Base-by-base conservation (phyloP, 2,888 invertebrate species). In the Heliconius sara region DNA sequence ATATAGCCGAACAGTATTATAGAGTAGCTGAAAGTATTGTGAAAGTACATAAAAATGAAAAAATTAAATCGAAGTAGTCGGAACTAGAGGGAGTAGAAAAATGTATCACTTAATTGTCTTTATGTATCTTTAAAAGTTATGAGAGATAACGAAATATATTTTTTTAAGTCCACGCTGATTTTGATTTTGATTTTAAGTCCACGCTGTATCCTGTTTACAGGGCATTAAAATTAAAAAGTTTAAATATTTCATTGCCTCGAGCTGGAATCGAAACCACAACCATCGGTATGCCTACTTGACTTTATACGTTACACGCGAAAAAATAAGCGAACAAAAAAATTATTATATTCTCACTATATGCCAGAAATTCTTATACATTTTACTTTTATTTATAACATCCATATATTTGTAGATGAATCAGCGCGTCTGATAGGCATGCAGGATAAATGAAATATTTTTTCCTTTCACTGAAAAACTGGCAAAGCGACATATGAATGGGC, bases 401-500 rank as follows among this genome's bases (percentile, higher is more conserved):
- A 67, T 34, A 70, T 47, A 16, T 70, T 16, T 27, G 25, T 25
- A 43, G 43, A 70, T 70, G 43, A 72, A n/a, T 72, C 52, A 57
- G 27, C 72, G 34, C 22, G 22, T 57, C 57, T 72, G 72, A 72
- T 72, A 27, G 57, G 19, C 70, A 80, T 78, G 60, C 47, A 52
- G 43, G 43, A 68, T 34, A 65, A 76, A 76, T 27, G 66, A 66
- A 65, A 43, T 76, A 76, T 34, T 72, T 57, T 71, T 34, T 52
- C 30, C 70, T 30, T 57, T 57, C 52, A 57, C 30, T 72, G 57
- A 72, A 72, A 72, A 72, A 72, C 74, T 78, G 73, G 22, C 75
- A 63, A 65, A 76, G 76, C 71, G 63, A 71, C 47, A 34, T 71
- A 43, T 79, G 76, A 79, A 76, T 57, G 72, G 57, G 57, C 2